Conservation (phyloP, 1,140 invertebrate genomes). For the Pseudachorutes palmiensis region DNA sequence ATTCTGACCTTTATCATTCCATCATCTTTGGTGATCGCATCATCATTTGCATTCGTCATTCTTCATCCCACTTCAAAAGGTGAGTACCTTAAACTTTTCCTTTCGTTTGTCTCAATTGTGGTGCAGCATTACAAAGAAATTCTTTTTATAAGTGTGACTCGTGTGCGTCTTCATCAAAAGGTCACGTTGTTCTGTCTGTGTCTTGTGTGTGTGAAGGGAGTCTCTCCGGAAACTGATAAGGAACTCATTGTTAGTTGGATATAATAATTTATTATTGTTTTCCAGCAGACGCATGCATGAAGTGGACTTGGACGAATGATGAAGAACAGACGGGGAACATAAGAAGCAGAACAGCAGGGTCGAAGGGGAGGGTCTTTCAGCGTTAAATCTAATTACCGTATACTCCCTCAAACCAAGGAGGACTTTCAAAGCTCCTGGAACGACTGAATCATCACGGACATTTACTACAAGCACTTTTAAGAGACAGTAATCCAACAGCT, state of each 20-base stretch:
- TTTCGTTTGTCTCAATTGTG: no score
- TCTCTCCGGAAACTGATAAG: slow-evolving; percentile 10
- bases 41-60: no score
- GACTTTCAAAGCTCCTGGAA: neutral
- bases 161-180: no score
- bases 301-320: slow-evolving; percentile 4
- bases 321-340: neutral
- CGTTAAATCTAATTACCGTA: slow-evolving; percentile 10
- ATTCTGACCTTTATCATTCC: no score
- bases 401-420: neutral
- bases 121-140: no score
- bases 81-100: no score
- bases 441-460: neutral
- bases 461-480: neutral
- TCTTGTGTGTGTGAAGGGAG: no score
- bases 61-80: no score
- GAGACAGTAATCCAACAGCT: neutral
- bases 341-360: neutral
- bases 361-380: neutral
- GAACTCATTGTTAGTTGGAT: neutral
- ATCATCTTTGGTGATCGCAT: no score
- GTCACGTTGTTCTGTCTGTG: no score
- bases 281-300: neutral
- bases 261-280: neutral
- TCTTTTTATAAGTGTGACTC: no score